Evolutionary conservation across 37 sponge, comb jelly and placozoan species (phyloP).

Genomic region (Ianthella basta): DNA sequence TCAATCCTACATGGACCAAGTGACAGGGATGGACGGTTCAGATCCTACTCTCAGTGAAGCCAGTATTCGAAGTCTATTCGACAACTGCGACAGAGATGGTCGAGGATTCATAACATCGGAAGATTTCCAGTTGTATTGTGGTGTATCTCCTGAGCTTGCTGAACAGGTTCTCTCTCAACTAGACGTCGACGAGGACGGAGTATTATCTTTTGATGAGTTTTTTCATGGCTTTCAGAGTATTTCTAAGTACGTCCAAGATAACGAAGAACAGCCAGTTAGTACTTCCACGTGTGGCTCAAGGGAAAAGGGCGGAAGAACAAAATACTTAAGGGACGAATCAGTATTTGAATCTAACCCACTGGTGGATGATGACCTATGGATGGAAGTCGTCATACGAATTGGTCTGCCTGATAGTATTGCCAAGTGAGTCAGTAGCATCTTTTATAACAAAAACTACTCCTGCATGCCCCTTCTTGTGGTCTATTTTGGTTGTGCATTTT

Average conservation of each 20-base stretch:
- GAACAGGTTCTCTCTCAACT: slow-evolving; percentile 6
- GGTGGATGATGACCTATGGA: slow-evolving; percentile 10
- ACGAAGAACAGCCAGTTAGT: slow-evolving; percentile 4
- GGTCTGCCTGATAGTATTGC: slow-evolving; percentile 3
- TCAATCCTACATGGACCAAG: not conserved
- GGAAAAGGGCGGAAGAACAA: not conserved
- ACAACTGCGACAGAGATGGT: not conserved
- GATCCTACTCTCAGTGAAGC: too few species aligned
- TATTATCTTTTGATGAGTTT: slow-evolving; percentile 17
- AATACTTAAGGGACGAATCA: not conserved
- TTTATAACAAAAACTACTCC: too few species aligned
- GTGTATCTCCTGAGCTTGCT: not conserved
- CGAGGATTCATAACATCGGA: slow-evolving; percentile 2
- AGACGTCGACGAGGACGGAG: not conserved
- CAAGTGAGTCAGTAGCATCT: slow-evolving; percentile 8
- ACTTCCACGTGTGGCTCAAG: too few species aligned
- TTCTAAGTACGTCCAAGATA: not conserved
- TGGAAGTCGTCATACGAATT: not conserved
- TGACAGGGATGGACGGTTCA: too few species aligned
- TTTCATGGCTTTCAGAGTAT: slow-evolving; percentile 23
- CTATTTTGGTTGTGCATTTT: too few species aligned
- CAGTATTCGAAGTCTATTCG: not conserved
- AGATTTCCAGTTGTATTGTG: not conserved
- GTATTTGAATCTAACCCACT: not conserved
- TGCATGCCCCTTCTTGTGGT: too few species aligned